Percentiles rank a stretch among this genome's conserved stretches.
These are phyloP conservation scores for Girardinichthys multiradiatus DNA, from an alignment of 2,113 vertebrate species.

Conservation along the genomic window DNA sequence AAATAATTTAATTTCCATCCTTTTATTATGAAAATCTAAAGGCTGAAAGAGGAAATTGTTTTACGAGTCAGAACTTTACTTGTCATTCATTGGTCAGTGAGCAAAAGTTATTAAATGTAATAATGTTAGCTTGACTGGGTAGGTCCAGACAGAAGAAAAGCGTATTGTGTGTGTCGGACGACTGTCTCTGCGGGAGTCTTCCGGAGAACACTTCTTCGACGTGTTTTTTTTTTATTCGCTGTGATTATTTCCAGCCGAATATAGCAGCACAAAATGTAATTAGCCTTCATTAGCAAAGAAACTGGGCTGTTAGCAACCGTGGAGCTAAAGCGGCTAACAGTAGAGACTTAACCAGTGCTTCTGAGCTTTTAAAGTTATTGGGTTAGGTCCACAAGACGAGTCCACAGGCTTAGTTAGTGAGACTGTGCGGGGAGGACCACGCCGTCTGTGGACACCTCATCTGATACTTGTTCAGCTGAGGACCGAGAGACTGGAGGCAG, in stretches of 20 bases:
- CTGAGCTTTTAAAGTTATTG: background rate
- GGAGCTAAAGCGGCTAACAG: background rate
- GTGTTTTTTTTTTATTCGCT: background rate
- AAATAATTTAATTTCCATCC: background rate
- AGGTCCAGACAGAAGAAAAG: background rate
- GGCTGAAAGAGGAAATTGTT: background rate
- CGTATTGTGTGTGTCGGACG: background rate
- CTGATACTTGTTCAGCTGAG: too few species aligned
- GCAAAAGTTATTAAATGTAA: background rate
- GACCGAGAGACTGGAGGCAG: too few species aligned
- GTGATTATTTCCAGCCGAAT: background rate
- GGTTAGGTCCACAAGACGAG: background rate
- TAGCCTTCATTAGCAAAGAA: background rate
- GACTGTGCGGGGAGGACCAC: too few species aligned
- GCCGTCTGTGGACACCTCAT: background rate
- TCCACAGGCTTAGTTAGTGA: too few species aligned
- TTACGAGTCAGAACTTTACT: background rate
- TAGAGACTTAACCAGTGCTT: background rate
- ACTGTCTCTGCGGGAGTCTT: background rate
- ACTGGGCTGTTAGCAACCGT: background rate
- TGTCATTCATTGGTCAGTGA: background rate
- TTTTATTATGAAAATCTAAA: background rate
- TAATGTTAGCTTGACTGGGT: background rate
- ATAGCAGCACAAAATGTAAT: too few species aligned
- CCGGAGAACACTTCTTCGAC: background rate